Conservation (phyloP, 2,797 vertebrate genomes). For the Dallia pectoralis region DNA sequence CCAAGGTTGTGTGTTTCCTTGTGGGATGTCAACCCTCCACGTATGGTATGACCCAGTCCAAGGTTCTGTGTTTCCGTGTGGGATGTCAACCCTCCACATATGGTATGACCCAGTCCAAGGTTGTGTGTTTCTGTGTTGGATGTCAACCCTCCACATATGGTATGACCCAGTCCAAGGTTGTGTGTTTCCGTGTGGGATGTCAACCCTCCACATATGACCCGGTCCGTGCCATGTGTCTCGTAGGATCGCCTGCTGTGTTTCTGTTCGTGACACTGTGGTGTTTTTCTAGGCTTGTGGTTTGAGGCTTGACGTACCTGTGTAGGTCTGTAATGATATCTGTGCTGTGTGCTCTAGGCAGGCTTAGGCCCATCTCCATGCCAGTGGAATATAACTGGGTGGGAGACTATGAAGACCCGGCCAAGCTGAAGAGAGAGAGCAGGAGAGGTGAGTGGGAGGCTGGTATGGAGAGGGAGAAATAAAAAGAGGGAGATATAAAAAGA, state of each 20-base stretch:
- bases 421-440: constrained; percentile 95
- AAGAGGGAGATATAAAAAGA: constrained; percentile 37
- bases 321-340: constrained; percentile 41
- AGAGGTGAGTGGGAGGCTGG: constrained; percentile 77
- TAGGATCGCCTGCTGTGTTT: constrained; percentile 17
- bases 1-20: background rate
- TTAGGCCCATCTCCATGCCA: constrained; percentile 99
- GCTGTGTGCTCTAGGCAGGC: constrained; percentile 81
- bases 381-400: constrained; percentile 99
- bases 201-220: constrained; percentile 77
- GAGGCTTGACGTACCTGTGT: constrained; percentile 19
- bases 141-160: constrained; percentile 84
- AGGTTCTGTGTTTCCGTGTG: background rate
- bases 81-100: constrained; percentile 79
- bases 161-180: constrained; percentile 53
- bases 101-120: constrained; percentile 67
- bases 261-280: constrained; percentile 38
- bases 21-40: constrained; percentile 71
- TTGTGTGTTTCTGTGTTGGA: background rate
- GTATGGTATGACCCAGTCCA: constrained; percentile 76
- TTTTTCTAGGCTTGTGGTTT: constrained; percentile 24
- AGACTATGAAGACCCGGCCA: constrained; percentile 95
- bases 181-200: constrained; percentile 1
- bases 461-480: constrained; percentile 46
- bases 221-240: constrained; percentile 2